A percentile compares a stretch with the other conserved stretches of the same genome.
These are phyloP conservation scores for Actenoides hombroni DNA, from an alignment of 2,113 vertebrate genomes.

Conservation along the genomic window DNA sequence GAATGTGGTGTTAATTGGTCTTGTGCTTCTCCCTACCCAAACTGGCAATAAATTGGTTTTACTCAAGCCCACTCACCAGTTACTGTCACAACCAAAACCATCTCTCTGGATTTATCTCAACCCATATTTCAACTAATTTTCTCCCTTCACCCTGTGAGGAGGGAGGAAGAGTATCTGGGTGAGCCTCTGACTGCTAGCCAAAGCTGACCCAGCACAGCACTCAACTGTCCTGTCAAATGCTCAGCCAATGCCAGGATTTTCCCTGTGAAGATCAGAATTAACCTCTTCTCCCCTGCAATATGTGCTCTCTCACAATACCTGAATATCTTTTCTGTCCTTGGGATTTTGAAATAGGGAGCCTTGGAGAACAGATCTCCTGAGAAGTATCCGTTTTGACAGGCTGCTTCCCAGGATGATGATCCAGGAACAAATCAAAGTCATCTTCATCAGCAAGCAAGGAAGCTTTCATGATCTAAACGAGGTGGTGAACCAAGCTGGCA, in stretches of 20 bases:
- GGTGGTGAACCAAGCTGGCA: neutral
- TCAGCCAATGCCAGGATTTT: neutral
- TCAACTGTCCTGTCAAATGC: neutral
- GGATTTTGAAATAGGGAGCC: conserved; percentile 72
- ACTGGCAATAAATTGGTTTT: neutral
- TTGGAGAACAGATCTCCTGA: conserved; percentile 80
- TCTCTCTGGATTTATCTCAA: neutral
- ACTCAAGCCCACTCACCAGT: neutral
- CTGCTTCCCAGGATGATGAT: conserved; percentile 54
- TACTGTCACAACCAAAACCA: neutral
- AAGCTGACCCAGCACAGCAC: neutral
- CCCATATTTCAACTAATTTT: neutral
- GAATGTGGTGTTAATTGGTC: rapidly evolving
- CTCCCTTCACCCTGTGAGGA: rapidly evolving
- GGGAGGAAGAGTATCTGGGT: rapidly evolving
- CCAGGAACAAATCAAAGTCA: conserved; percentile 78
- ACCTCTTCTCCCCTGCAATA: rapidly evolving
- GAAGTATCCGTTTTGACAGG: conserved; percentile 64
- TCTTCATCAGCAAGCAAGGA: conserved; percentile 91
- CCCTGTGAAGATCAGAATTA: neutral
- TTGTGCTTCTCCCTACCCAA: neutral
- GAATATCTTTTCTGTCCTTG: conserved; percentile 71
- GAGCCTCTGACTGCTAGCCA: neutral
- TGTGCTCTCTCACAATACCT: conserved; percentile 65
- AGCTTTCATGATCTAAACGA: conserved; percentile 92